Conservation (phyloP, 2,888 invertebrate species). For the Ptilodon capucinus region DNA sequence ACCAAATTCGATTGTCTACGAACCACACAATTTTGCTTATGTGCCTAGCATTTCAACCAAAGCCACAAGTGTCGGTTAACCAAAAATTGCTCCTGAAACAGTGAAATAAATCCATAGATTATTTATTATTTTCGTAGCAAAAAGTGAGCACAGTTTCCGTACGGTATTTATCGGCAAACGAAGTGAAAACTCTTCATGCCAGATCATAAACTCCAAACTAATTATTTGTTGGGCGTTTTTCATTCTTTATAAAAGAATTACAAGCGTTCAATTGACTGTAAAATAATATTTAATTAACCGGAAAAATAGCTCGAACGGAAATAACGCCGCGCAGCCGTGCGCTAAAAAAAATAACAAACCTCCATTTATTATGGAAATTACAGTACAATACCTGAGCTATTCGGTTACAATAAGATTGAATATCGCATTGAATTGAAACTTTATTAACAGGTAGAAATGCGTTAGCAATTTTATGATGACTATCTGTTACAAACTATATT, state of each 20-base stretch:
- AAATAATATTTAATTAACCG: slow-evolving; percentile 46
- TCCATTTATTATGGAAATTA: slow-evolving; percentile 9
- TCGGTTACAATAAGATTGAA: background rate
- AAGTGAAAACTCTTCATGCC: slow-evolving; percentile 4
- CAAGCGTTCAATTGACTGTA: slow-evolving; percentile 35
- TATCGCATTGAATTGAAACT: background rate
- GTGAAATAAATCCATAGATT: no score
- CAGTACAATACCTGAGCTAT: background rate
- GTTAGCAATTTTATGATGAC: no score
- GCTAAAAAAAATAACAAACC: slow-evolving; percentile 11
- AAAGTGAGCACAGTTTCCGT: no score
- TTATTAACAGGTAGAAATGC: no score
- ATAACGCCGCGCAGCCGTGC: slow-evolving; percentile 27
- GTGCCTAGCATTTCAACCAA: no score
- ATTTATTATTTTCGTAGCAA: no score
- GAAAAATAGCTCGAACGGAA: slow-evolving; percentile 39
- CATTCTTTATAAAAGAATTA: slow-evolving; percentile 15
- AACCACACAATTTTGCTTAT: no score
- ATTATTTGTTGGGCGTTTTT: slow-evolving; percentile 25
- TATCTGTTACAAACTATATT: no score
- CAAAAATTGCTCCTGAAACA: no score
- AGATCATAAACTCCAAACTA: slow-evolving; percentile 18
- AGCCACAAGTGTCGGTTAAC: no score
- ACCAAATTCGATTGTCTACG: no score
- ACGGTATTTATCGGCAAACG: slow-evolving; percentile 2